Base-by-base conservation (phyloP, 2,888 invertebrate species). In the Ganaspis brasiliensis region DNA sequence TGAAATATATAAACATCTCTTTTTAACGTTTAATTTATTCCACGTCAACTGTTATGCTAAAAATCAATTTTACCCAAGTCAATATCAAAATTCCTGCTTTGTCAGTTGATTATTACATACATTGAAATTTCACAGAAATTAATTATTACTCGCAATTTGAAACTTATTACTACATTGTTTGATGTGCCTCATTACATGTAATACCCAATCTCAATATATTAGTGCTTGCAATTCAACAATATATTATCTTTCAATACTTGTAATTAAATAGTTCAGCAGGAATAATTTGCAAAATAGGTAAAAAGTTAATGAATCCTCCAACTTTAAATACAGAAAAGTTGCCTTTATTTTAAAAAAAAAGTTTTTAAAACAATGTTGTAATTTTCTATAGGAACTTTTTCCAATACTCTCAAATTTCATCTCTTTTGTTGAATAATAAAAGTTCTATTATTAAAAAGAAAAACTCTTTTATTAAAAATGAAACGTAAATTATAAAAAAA, bases 61-160 rank as follows among this genome's bases (percentile, higher is more conserved):
- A 52, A 52, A 16, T 52, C 9, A 52, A 52, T 52, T 52, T 19
- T 19, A 3, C 6, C 19, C 9, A 52, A 52, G 16, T 19, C 19
- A 8, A 52, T 52, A 52, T 52, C 19, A 52, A 52, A 52, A 52
- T 52, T 52, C 52, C 19, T 19, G 16, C 52, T 52, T 52, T 52
- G 52, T 52, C 16, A 52, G 19, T 52, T 52, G 19, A 52, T 52
- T 52, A n/a, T 52, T 52, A 52, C 52, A 52, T 52, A 16, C 19
- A 19, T 19, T 52, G 52, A 52, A 9, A 52, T 52, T 52, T 16
- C 16, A 16, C 1, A 19, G 19, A 19, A 52, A 52, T 19, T 52
- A 52, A 19, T 52, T 19, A 52, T 52, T 52, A 52, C 9, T 52
- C 16, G 52, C 19, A 52, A 52, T 19, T 52, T 19, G 16, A 16